Conservation (phyloP, 2,113 vertebrate species). For the Artemisiospiza belli region DNA sequence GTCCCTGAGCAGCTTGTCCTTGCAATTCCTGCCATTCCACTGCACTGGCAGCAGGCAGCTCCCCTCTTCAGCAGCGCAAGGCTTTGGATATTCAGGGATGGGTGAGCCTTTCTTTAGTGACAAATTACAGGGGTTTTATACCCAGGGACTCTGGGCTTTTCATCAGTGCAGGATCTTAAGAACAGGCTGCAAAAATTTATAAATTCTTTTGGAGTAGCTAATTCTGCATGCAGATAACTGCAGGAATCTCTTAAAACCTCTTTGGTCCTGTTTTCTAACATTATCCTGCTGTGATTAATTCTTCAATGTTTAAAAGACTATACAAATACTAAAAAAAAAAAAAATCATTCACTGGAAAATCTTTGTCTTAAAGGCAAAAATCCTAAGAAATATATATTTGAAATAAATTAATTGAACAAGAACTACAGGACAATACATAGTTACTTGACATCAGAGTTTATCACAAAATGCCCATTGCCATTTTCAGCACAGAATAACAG, state of each 20-base stretch:
- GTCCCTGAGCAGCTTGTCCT: not conserved
- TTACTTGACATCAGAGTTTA: not conserved
- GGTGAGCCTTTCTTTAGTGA: not conserved
- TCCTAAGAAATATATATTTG: not conserved
- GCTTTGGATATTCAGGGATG: not conserved
- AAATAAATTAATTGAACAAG: not conserved
- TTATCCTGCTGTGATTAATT: not conserved
- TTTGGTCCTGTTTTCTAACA: not conserved
- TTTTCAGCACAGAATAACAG: not conserved
- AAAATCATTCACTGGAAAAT: not conserved
- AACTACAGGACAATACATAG: fast-evolving
- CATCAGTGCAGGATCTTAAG: not conserved
- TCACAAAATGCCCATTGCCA: not conserved
- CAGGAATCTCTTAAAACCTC: not conserved
- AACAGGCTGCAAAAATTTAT: not conserved
- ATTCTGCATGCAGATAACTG: not conserved
- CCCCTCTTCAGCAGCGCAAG: not conserved
- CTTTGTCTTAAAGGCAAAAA: not conserved
- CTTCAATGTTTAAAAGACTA: not conserved
- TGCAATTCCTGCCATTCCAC: not conserved
- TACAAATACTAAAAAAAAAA: not conserved
- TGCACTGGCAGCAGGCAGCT: not conserved
- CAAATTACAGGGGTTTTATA: not conserved
- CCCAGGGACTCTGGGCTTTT: not conserved
- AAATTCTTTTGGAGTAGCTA: not conserved